Conservation (phyloP, 2,113 vertebrate species). For the Orientallactaga bullata region DNA sequence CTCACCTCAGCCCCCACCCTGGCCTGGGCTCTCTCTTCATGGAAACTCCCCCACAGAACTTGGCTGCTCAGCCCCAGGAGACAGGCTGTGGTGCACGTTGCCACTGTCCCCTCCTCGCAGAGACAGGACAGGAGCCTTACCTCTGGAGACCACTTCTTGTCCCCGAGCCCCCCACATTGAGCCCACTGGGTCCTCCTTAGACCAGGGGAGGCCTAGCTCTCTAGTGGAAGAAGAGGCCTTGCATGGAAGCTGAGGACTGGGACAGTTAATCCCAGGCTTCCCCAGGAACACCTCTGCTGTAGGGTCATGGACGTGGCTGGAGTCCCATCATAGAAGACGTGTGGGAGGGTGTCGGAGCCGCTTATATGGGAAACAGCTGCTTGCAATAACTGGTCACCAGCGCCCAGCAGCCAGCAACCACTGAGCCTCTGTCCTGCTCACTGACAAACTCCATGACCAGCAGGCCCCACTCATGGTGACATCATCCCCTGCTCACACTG, state of each 20-base stretch:
- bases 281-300: neutral
- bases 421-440: slow-evolving; percentile 30
- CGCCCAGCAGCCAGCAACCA: neutral
- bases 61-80: slow-evolving; percentile 27
- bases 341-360: neutral
- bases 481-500: slow-evolving; percentile 77
- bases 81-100: neutral
- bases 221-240: neutral
- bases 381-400: neutral
- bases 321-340: neutral
- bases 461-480: slow-evolving; percentile 78
- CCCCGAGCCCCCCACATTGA: neutral
- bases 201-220: neutral
- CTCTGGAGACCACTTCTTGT: neutral
- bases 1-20: neutral
- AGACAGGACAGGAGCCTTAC: neutral
- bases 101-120: neutral
- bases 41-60: slow-evolving; percentile 74
- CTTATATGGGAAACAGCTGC: slow-evolving; percentile 50
- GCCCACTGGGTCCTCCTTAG: neutral
- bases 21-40: slow-evolving; percentile 52
- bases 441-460: slow-evolving; percentile 78
- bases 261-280: slow-evolving; percentile 27
- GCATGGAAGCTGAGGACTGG: neutral
- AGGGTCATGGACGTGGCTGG: neutral